phyloP scores from a whole-genome alignment of 2,113 vertebrate genomes.

The Setophaga kirtlandii region DNA sequence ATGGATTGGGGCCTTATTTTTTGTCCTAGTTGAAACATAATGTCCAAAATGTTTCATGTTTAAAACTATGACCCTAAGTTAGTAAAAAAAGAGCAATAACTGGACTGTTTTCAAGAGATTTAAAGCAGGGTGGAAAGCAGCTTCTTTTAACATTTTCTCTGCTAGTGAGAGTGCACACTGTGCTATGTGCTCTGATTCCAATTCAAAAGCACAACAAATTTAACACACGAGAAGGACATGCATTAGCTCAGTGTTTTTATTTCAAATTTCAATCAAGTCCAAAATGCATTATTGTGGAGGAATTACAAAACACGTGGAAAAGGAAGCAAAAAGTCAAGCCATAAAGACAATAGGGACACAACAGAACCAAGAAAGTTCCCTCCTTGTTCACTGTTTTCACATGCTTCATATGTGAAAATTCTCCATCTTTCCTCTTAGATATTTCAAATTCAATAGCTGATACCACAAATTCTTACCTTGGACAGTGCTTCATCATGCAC shows the following conservation, averaged over 20 bases:
- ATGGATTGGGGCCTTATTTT: fast-evolving
- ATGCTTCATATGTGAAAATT: neutral
- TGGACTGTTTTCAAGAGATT: neutral
- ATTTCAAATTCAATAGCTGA: neutral
- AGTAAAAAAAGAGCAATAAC: neutral
- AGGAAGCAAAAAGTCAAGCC: neutral
- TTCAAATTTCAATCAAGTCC: neutral
- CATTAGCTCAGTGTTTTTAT: neutral
- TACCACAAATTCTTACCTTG: constrained; percentile 82
- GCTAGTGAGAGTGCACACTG: neutral
- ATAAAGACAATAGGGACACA: neutral
- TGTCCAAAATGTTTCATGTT: neutral
- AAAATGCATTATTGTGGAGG: neutral
- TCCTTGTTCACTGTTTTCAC: neutral
- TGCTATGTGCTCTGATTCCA: neutral
- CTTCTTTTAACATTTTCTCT: neutral
- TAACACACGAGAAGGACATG: neutral
- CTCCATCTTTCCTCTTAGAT: neutral
- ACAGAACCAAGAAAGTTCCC: neutral
- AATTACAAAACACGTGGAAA: neutral
- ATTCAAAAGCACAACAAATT: neutral
- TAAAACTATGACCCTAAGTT: neutral
- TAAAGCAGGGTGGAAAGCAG: neutral
- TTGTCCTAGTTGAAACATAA: neutral
- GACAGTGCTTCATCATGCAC: constrained; percentile 96